A percentile compares a stretch with the other conserved stretches of the same genome.
phyloP scores from a whole-genome alignment of 2,113 vertebrate species.

The Cheilinus undulatus region DNA sequence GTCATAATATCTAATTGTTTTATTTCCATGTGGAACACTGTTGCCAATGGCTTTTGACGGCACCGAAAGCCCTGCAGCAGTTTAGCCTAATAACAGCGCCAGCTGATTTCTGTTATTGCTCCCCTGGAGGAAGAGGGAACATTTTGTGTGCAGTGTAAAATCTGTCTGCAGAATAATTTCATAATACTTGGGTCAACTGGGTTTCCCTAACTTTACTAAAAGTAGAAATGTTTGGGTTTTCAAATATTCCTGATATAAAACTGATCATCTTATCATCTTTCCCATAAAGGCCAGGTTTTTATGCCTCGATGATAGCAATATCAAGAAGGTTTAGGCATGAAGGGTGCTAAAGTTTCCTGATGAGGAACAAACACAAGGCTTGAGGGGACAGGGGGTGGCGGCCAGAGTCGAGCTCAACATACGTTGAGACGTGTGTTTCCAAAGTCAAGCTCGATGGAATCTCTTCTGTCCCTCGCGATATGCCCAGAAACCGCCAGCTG shows the following conservation, averaged over 20 bases:
- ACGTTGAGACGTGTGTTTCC: too few species aligned
- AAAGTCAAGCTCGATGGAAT: too few species aligned
- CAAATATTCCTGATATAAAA: not conserved
- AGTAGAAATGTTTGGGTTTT: not conserved
- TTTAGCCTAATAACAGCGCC: conserved; percentile 45
- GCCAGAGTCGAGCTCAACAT: too few species aligned
- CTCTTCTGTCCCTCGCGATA: too few species aligned
- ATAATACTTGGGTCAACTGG: conserved; percentile 30
- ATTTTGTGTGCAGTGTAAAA: conserved; percentile 30
- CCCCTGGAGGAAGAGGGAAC: conserved; percentile 11
- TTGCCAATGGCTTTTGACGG: conserved; percentile 55
- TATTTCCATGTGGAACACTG: conserved; percentile 42
- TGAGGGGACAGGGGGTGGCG: too few species aligned
- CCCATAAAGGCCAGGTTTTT: too few species aligned
- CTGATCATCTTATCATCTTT: too few species aligned
- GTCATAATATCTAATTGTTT: conserved; percentile 66
- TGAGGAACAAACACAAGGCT: too few species aligned
- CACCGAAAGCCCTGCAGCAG: conserved; percentile 48
- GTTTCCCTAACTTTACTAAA: conserved; percentile 2
- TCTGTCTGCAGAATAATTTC: conserved; percentile 25
- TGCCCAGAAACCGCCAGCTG: too few species aligned
- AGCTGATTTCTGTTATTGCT: conserved; percentile 26
- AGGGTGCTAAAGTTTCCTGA: too few species aligned
- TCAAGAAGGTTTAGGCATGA: too few species aligned
- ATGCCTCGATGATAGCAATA: too few species aligned